Base-by-base conservation (phyloP, 2,888 invertebrate genomes). In the Napeogenes sylphis region DNA sequence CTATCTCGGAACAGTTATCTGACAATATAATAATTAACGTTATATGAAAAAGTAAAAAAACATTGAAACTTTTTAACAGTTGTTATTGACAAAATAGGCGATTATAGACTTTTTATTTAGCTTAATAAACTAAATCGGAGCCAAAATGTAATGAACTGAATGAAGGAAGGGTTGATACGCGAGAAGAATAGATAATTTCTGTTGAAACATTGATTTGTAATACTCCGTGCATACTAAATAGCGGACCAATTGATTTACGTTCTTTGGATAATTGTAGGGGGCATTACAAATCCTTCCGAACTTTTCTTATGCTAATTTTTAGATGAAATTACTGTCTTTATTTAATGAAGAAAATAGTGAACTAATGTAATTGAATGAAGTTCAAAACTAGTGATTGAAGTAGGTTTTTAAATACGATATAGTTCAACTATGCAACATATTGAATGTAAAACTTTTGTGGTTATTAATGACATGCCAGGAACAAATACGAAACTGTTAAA, bases 121-220 rank as follows among this genome's bases (percentile, higher is more conserved):
- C 68, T 68, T 75, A 77, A 78, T 79, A 70, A 83, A 82, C 79
- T 76, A 84, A 88, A 87, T 84, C 84, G 81, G 79, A 81, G 82
- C 78, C 81, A 74, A 72, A 73, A 82, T 80, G 85, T 85, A 85
- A 86, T 85, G 85, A 85, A 84, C 82, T 80, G 83, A 76, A 79
- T 80, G 76, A 74, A 75, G 79, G 82, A 87, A 87, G 87, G 88
- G 87, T 87, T 87, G 79, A 68, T 62, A 82, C 87, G 81, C 71
- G 82, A 68, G 63, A 64, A 45, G 87, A 85, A 87, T 87, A 75
- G 74, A 76, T 75, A 85, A 81, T 79, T 75, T 71, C 70, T 68
- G 74, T 73, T 77, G 71, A 70, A 76, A 79, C 80, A 83, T 84
- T 85, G 86, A 87, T 86, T 87, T 84, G 78, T 76, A 75, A 75